Percentiles rank a stretch among this genome's conserved stretches.
phyloP scores from a whole-genome alignment of 2,797 vertebrate genomes.

The Oreochromis mossambicus region DNA sequence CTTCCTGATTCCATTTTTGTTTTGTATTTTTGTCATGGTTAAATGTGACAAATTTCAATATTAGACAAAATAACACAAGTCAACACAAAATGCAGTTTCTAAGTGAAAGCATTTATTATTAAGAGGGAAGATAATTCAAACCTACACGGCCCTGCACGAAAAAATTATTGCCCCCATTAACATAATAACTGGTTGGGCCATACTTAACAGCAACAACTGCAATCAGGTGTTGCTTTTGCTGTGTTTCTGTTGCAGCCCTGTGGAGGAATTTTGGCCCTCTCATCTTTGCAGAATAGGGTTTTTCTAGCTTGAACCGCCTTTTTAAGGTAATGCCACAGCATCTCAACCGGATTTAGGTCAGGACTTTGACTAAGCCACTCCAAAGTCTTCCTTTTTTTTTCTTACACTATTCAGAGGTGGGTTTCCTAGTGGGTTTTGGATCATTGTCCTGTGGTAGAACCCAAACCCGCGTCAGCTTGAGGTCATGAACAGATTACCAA shows the following conservation, averaged over 20 bases:
- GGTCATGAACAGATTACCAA: not conserved
- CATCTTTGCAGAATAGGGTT: not conserved
- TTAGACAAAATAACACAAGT: not conserved
- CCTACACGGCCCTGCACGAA: not conserved
- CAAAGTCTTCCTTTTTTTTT: not conserved
- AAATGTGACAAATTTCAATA: not conserved
- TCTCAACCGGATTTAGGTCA: not conserved
- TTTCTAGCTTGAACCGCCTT: not conserved
- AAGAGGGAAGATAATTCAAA: not conserved
- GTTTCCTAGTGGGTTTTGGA: not conserved
- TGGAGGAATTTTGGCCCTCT: not conserved
- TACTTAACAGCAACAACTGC: not conserved
- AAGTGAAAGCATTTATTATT: not conserved
- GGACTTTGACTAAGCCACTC: not conserved
- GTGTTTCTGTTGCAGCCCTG: not conserved
- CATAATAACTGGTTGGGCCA: not conserved
- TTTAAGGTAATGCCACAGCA: not conserved
- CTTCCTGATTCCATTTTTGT: not conserved
- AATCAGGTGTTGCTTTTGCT: not conserved
- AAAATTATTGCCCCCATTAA: not conserved
- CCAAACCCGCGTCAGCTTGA: not conserved
- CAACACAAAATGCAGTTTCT: not conserved
- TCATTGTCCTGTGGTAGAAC: not conserved
- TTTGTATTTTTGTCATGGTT: not conserved
- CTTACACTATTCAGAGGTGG: not conserved